Evolutionary conservation across 2,113 vertebrate species (phyloP), one percentile per base, ranked within the genome.

Genomic region (Xerus inauris): DNA sequence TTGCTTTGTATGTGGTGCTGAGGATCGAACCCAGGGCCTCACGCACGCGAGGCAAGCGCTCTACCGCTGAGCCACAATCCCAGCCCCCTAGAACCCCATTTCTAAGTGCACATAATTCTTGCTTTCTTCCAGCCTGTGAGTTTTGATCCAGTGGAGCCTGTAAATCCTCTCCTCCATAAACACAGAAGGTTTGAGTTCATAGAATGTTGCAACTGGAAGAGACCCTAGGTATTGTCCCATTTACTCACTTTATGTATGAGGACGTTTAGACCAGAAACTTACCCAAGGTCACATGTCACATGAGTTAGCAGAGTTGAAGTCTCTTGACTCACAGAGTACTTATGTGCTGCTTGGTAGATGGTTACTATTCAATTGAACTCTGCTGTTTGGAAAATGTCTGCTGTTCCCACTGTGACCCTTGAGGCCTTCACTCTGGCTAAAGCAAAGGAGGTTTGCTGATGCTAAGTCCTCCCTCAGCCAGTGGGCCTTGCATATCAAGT

Each of bases 301-400:
- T 69, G n/a, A 28, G n/a, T 62, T n/a, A 10, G 72, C 9, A 12
- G 65, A 35, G 26, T 42, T 14, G 6, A 22, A 47, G 80, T 72
- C 80, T 35, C n/a, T 59, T 82, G 85, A 94, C 77, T 95, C 92
- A 71, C 24, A 6, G 17, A n/a, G 22, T 72, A n/a, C 59, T 89
- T 79, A 87, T 2, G 1, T 59, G 73, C 72, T 85, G 45, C 72
- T 79, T 49, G 75, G 59, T 76, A 40, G 57, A 42, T 11, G 35
- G 16, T 69, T 28, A 26, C 8, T 54, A 35, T 20, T 64, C 22
- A 38, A 45, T 32, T 17, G 49, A 65, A 64, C 26, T 45, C 59
- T 10, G 69, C 94, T 77, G 79, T 82, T 96, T 85, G 59, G 40
- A 42, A 82, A 84, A 79, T 16, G 2, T 38, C 14, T 42, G 0